Conservation (phyloP, 2,797 vertebrate genomes). For the Furcifer pardalis region DNA sequence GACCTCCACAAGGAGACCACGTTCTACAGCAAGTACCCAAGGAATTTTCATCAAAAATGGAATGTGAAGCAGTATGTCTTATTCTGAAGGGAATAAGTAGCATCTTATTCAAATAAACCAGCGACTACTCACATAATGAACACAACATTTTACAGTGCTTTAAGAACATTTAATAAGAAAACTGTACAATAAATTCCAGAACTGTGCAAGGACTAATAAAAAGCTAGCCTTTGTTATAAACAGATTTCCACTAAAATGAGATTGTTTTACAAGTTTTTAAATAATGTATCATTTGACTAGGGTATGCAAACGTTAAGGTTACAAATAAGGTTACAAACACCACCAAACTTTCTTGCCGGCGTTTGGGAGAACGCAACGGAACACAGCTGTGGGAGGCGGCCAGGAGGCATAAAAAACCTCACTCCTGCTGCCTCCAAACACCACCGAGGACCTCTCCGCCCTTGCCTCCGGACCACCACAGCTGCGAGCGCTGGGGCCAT, state of each 20-base stretch:
- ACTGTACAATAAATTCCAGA: background rate
- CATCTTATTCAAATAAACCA: background rate
- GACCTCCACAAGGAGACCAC: background rate
- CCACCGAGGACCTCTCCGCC: too few species aligned
- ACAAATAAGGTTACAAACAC: too few species aligned
- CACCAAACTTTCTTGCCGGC: too few species aligned
- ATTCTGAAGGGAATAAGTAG: background rate
- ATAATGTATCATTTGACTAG: background rate
- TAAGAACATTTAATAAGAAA: slow-evolving; percentile 38
- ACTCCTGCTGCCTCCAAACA: too few species aligned
- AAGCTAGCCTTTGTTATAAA: background rate
- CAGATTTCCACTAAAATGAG: background rate
- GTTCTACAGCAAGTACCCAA: background rate
- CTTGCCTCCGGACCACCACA: too few species aligned
- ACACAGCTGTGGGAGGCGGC: too few species aligned
- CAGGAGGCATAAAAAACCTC: too few species aligned
- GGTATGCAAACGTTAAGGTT: background rate
- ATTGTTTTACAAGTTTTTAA: background rate
- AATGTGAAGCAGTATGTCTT: background rate
- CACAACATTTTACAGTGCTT: background rate
- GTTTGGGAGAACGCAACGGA: too few species aligned
- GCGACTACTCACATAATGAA: background rate
- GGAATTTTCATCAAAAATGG: background rate
- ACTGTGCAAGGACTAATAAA: background rate
- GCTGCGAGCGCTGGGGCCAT: too few species aligned